Percentiles rank a stretch among this genome's conserved stretches.
These are phyloP conservation scores for Microcebus griseorufus DNA, from an alignment of 2,113 vertebrate species.

Conservation along the genomic window DNA sequence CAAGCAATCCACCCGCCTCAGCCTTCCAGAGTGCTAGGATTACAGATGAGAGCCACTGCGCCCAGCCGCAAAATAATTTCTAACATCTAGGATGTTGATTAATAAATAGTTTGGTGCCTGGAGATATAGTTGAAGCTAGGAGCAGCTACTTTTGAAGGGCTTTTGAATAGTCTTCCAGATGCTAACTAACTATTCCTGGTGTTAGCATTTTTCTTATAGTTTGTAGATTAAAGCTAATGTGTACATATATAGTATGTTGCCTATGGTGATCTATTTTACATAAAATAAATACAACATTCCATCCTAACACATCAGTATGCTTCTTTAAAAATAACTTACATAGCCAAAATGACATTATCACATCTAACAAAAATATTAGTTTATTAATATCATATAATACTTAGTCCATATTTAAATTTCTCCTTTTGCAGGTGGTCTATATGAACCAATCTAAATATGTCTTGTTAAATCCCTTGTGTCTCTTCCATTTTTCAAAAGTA, in stretches of 20 bases:
- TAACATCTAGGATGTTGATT: neutral
- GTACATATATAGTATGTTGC: neutral
- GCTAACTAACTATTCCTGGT: neutral
- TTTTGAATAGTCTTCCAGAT: neutral
- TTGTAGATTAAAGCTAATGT: neutral
- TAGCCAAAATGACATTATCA: neutral
- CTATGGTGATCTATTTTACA: neutral
- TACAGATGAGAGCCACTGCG: no score
- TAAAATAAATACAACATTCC: neutral
- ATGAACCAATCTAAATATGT: neutral
- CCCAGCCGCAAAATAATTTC: neutral
- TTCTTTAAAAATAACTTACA: neutral
- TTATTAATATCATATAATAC: neutral
- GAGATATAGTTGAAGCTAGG: neutral
- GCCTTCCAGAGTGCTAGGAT: no score
- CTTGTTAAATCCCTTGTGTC: neutral
- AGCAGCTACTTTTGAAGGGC: neutral
- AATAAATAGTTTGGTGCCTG: neutral
- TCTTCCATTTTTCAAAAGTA: neutral
- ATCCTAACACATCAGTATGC: neutral
- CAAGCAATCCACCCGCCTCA: no score
- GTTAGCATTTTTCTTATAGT: neutral
- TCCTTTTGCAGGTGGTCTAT: neutral
- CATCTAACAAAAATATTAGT: conserved; percentile 22
- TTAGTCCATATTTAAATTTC: neutral